A percentile compares a stretch with the other conserved stretches of the same genome.
Conservation (phyloP, 2,797 vertebrate species). For the Paedocypris micromegethes region DNA sequence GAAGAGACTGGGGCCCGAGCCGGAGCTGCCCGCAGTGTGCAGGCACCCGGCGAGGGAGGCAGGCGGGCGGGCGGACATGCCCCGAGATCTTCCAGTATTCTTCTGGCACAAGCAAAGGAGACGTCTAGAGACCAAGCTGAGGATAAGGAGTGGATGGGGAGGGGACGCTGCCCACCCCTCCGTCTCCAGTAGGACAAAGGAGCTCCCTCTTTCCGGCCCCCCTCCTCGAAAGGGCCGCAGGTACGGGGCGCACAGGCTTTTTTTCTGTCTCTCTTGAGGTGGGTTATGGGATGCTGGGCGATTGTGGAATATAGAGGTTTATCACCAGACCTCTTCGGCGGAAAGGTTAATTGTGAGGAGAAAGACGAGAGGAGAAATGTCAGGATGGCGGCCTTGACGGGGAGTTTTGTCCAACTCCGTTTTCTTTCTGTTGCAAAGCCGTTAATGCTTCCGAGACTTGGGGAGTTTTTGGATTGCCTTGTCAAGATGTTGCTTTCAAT, state of each 20-base stretch:
- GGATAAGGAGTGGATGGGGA: conserved; percentile 29
- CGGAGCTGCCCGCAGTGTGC: conserved; percentile 64
- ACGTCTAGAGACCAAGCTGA: conserved; percentile 22
- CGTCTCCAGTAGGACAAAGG: conserved; percentile 36
- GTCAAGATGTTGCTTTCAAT: too few relatives aligned
- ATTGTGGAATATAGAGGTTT: conserved; percentile 25
- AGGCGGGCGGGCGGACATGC: conserved; percentile 37
- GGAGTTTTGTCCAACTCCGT: conserved; percentile 15
- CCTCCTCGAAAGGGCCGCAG: conserved; percentile 45
- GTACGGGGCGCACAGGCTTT: conserved; percentile 41
- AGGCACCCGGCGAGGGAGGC: conserved; percentile 43
- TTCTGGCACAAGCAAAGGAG: conserved; percentile 12
- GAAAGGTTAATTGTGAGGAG: conserved; percentile 20
- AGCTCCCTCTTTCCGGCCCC: conserved; percentile 34
- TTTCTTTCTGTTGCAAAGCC: not conserved
- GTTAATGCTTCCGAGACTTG: too few relatives aligned
- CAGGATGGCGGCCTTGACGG: conserved; percentile 10
- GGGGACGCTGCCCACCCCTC: conserved; percentile 17
- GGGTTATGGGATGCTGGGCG: conserved; percentile 29
- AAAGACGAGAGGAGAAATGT: conserved; percentile 35
- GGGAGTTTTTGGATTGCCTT: too few relatives aligned
- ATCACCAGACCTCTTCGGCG: conserved; percentile 40
- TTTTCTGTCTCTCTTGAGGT: conserved; percentile 29
- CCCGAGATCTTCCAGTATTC: conserved; percentile 7
- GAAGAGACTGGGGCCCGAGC: conserved; percentile 71